Base-by-base conservation (phyloP, 2,888 invertebrate genomes). In the Ypsolopha scabrella region DNA sequence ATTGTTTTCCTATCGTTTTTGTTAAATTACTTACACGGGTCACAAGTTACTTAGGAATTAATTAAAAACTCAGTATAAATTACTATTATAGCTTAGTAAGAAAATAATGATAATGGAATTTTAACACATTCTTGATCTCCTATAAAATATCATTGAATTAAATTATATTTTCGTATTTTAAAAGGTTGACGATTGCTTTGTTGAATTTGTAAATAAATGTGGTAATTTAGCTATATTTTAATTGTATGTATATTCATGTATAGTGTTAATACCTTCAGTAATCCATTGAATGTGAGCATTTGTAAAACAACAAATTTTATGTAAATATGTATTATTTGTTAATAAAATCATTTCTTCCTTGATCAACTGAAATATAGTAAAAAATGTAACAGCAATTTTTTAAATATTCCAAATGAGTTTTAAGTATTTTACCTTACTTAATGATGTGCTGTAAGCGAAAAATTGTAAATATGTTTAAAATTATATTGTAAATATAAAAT, bases 141-240 rank as follows among this genome's bases (percentile, higher is more conserved):
- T 61, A 69, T 64, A 75, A 70, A 76, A 39, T 39, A 39, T 39
- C n/a, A 39, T 39, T 39, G 7, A 39, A 39, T 39, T 76, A 75
- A 73, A 80, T 76, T 79, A 79, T 82, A 81, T 82, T 82, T 81
- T 81, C 78, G 61, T 82, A 82, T 77, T 70, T 64, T 57, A 60
- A 57, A 65, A 63, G 64, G 67, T 65, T 24, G 70, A 75, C 68
- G 70, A 49, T 41, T 11, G 72, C 69, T 72, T 74, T 72, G 72
- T 78, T 75, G 61, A 68, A 4, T 69, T 33, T 66, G 75, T 79
- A 79, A 67, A 79, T 79, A 78, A 24, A 24, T 24, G n/a, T n/a
- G 2, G 24, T 24, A 24, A 24, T 24, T 24, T 24, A 24, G 24
- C 24, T 24, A 24, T 24, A 24, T 24, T 24, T 24, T 24, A 24